phyloP scores from a whole-genome alignment of 2,888 invertebrate genomes.

The Lasioglossum calceatum region DNA sequence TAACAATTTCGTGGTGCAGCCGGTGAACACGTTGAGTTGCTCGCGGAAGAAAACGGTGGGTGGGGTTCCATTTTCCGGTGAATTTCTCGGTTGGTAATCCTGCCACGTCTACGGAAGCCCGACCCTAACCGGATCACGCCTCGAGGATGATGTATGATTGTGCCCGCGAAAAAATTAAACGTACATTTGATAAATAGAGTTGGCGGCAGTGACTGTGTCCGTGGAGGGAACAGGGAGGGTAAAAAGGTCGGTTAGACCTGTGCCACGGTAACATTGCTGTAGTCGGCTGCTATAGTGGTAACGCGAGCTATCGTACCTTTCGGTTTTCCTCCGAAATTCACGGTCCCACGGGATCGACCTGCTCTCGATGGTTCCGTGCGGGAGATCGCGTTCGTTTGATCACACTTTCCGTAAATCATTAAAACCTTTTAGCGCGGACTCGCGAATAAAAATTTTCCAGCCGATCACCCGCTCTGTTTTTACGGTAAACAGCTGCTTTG shows the following conservation, averaged over 20 bases:
- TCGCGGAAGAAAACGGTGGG: conserved; percentile 36
- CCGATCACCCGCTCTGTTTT: background rate
- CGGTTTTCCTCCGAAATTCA: conserved; percentile 76
- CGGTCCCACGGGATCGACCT: conserved; percentile 69
- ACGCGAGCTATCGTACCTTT: conserved; percentile 71
- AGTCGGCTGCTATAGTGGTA: conserved; percentile 48
- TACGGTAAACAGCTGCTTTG: background rate
- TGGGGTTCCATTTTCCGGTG: conserved; percentile 74
- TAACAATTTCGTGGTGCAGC: conserved; percentile 65
- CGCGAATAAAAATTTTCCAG: conserved; percentile 37
- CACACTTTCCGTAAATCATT: conserved; percentile 74
- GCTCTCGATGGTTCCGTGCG: conserved; percentile 63
- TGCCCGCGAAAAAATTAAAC: conserved; percentile 82
- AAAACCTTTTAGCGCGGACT: conserved; percentile 66
- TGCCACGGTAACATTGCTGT: conserved; percentile 28
- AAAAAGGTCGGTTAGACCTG: conserved; percentile 67
- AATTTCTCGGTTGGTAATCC: conserved; percentile 80
- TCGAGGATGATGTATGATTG: conserved; percentile 81
- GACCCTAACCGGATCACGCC: conserved; percentile 79
- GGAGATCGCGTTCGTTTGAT: conserved; percentile 72
- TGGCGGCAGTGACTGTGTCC: conserved; percentile 73
- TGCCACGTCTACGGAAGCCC: conserved; percentile 77
- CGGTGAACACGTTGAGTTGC: conserved; percentile 57
- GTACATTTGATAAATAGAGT: conserved; percentile 83
- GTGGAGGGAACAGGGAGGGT: conserved; percentile 52